Percentiles rank a stretch among this genome's conserved stretches.
phyloP scores from a whole-genome alignment of 2,797 vertebrate species.

The Sebastes kiyomatsui region DNA sequence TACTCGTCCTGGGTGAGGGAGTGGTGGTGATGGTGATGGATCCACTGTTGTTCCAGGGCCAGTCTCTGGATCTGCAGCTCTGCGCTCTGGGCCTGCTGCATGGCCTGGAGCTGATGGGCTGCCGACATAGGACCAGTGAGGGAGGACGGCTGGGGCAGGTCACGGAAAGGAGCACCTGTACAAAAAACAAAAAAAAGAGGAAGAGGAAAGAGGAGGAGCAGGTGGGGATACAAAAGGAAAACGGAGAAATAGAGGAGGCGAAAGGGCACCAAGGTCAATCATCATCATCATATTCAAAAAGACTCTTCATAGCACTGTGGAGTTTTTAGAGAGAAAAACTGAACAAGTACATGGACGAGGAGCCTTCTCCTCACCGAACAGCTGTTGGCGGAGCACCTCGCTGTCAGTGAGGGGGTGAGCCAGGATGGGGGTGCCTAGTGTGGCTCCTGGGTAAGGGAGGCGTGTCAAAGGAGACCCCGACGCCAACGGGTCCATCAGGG shows the following conservation, averaged over 20 bases:
- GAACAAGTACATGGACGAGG: constrained; percentile 79
- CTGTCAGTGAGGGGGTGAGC: constrained; percentile 98
- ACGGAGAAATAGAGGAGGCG: neutral
- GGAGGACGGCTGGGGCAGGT: constrained; percentile 93
- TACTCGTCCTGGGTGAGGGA: constrained; percentile 98
- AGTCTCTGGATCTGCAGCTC: constrained; percentile 99
- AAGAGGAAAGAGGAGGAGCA: neutral
- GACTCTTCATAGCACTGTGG: constrained; percentile 41
- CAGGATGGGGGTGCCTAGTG: constrained; percentile 94
- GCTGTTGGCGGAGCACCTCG: constrained; percentile 98
- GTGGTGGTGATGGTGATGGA: constrained; percentile 96
- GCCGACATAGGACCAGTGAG: constrained; percentile 95
- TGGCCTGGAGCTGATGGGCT: constrained; percentile 98
- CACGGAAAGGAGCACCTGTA: constrained; percentile 94
- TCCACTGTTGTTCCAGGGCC: constrained; percentile 98
- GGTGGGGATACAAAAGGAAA: neutral
- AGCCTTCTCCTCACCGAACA: constrained; percentile 93
- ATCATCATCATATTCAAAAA: constrained; percentile 17
- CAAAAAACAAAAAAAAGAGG: neutral
- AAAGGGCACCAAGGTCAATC: constrained; percentile 29
- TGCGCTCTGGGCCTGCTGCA: constrained; percentile 98
- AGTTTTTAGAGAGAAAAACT: constrained; percentile 75
- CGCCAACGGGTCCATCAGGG: constrained; percentile 96
- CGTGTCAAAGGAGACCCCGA: constrained; percentile 96
- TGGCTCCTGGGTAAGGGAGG: constrained; percentile 96